phyloP scores from a whole-genome alignment of 2,113 vertebrate genomes.

The Enhydra lutris region DNA sequence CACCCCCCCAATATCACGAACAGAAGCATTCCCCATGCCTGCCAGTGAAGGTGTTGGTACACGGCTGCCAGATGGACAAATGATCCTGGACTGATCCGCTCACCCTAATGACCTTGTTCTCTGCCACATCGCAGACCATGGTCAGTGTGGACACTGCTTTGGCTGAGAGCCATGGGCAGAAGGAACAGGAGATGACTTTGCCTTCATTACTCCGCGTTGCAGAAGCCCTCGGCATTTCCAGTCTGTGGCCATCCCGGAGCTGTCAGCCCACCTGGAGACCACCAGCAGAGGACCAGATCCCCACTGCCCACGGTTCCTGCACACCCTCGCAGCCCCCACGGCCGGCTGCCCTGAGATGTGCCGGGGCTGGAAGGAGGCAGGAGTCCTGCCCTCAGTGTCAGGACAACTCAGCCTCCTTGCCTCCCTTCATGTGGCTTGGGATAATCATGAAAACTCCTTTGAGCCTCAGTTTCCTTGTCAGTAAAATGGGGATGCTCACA shows the following conservation, averaged over 20 bases:
- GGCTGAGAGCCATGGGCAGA: neutral
- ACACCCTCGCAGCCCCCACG: neutral
- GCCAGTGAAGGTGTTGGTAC: accelerated
- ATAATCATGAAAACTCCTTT: neutral
- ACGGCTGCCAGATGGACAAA: accelerated
- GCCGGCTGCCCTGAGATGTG: accelerated
- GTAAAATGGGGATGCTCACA: neutral
- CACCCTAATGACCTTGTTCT: accelerated
- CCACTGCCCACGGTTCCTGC: neutral
- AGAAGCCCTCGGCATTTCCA: neutral
- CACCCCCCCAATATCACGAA: accelerated
- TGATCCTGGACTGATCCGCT: accelerated
- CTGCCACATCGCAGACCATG: neutral
- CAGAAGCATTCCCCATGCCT: accelerated
- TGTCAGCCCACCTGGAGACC: neutral
- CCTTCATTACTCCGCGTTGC: neutral
- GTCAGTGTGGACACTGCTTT: accelerated
- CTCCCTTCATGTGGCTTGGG: neutral
- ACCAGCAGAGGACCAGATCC: neutral
- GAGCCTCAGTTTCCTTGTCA: neutral
- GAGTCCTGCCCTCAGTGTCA: neutral
- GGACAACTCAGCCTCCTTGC: neutral
- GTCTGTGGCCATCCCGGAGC: neutral
- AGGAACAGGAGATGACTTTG: neutral
- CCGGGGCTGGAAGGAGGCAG: neutral